Evolutionary conservation across 2,888 invertebrate genomes (phyloP).

Genomic region (Imbricaverruca yamaguchii): DNA sequence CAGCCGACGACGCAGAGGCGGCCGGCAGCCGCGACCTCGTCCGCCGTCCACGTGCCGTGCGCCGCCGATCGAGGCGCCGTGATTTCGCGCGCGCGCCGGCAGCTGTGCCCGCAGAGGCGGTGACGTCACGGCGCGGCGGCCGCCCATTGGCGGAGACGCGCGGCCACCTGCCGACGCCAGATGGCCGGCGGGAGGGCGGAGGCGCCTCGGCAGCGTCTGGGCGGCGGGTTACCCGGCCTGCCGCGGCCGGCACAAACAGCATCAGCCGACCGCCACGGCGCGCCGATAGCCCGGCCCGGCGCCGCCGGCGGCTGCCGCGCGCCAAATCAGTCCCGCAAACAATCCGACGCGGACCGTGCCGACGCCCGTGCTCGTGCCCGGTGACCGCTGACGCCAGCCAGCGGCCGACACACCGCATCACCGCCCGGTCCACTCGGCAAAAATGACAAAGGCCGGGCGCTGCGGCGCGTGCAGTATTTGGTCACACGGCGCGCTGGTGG

Average conservation of each 20-base stretch:
- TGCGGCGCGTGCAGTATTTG: not conserved
- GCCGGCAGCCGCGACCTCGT: not conserved
- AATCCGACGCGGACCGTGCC: too few relatives aligned
- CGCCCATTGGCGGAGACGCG: slow-evolving; percentile 7
- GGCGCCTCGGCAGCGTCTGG: not conserved
- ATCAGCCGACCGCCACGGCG: not conserved
- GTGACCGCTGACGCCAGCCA: not conserved
- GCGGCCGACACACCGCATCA: not conserved
- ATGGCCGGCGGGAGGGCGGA: not conserved
- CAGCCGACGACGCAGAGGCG: not conserved
- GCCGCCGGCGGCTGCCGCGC: not conserved
- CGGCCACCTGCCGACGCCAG: slow-evolving; percentile 16
- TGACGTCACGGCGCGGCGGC: not conserved
- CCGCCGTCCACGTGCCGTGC: not conserved
- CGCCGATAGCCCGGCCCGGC: not conserved
- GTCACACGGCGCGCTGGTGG: too few relatives aligned
- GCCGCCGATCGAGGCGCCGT: not conserved
- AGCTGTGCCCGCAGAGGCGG: not conserved
- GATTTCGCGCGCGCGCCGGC: not conserved
- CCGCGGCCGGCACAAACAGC: not conserved
- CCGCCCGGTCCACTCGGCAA: not conserved
- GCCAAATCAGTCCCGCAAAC: too few relatives aligned
- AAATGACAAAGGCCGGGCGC: not conserved
- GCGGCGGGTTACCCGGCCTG: not conserved
- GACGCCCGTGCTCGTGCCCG: not conserved